Conservation (phyloP, 2,113 vertebrate species). For the Kryptolebias marmoratus region DNA sequence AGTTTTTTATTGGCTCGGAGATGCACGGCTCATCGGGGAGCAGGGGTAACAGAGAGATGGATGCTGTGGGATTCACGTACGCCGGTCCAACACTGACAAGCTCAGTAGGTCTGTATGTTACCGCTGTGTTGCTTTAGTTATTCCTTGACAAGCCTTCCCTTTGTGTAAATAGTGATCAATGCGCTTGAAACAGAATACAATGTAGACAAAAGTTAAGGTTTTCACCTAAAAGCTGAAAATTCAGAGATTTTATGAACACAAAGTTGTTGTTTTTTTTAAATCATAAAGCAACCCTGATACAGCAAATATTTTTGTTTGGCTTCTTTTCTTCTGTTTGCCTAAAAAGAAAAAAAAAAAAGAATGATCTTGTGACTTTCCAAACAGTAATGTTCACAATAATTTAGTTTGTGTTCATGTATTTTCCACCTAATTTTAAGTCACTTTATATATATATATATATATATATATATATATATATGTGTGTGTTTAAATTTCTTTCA, state of each 20-base stretch:
- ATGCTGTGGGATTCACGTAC: constrained; percentile 48
- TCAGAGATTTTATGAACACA: background rate
- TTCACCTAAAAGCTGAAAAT: background rate
- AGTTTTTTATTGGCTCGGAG: constrained; percentile 68
- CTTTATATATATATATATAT: too few relatives aligned
- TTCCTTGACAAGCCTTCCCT: background rate
- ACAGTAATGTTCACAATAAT: too few relatives aligned
- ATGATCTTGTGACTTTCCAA: too few relatives aligned
- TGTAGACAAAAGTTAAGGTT: background rate
- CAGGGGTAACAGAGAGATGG: constrained; percentile 43
- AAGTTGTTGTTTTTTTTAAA: too few relatives aligned
- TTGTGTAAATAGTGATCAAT: constrained; percentile 9
- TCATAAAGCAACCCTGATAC: too few relatives aligned
- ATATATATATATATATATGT: too few relatives aligned
- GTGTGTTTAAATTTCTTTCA: too few relatives aligned
- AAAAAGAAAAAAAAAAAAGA: too few relatives aligned
- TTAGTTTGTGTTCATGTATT: too few relatives aligned
- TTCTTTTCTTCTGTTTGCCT: too few relatives aligned
- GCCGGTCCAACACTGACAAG: constrained; percentile 15
- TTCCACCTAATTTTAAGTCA: too few relatives aligned
- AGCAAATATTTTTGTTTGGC: too few relatives aligned
- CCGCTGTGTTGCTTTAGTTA: constrained; percentile 19
- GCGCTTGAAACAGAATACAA: background rate
- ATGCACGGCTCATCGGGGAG: constrained; percentile 61
- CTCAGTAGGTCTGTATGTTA: constrained; percentile 29